Base-by-base conservation (phyloP, 2,797 vertebrate genomes). In the Spondyliosoma cantharus region DNA sequence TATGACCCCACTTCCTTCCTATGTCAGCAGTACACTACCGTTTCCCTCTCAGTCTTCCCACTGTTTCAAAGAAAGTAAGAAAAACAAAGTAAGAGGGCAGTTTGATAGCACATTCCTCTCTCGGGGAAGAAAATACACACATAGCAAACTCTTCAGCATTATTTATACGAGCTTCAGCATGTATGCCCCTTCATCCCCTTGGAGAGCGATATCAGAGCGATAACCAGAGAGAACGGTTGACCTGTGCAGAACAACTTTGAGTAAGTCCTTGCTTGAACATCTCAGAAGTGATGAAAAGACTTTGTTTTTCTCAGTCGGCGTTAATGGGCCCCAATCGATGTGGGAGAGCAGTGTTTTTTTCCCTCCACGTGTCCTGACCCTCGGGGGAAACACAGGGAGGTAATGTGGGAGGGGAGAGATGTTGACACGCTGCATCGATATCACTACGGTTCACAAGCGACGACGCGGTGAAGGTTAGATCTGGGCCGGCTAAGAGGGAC, bases 291-390 rank as follows among this genome's bases (percentile, higher is more conserved):
- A 90, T 90, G 76, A 89, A 81, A 92, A 93, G 84, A 54, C 85
- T 88, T 92, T 92, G 90, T 93, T 92, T 93, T 92, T 86, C 88
- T 86, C 84, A 75, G 87, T 69, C 57, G 42, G 76, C 24, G 52
- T 91, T 90, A 91, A 93, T 91, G 90, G 91, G 76, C 43, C 63
- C 37, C 72, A 71, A 93, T 93, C 90, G 53, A 94, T 93, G 83
- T 22, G 71, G 73, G 76, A 80, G 76, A 89, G 85, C 43, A 20
- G 42, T 77, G 81, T 77, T 82, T 37, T 29, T 88, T 81, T 49
- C 53, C 53, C 71, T 80, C 78, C 74, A 76, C 79, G 86, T 85
- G 84, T 87, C 85, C 86, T 78, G 78, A 88, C 86, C 89, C 87
- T 66, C 64, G 53, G 83, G 29, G 86, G 79, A 84, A 80, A 87